Conservation (phyloP, 2,113 vertebrate species). For the Melanerpes formicivorus region DNA sequence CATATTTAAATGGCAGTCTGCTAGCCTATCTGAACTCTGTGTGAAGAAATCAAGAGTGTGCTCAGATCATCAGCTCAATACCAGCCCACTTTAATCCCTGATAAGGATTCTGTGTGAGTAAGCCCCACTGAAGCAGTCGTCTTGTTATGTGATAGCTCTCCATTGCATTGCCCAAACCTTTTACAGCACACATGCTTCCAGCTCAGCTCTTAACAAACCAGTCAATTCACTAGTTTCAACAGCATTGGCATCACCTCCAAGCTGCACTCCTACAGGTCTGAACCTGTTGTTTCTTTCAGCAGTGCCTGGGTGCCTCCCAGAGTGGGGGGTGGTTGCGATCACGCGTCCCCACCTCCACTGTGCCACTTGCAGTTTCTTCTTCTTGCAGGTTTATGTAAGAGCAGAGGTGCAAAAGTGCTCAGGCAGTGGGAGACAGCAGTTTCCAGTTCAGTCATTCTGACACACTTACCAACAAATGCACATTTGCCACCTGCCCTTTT, state of each 20-base stretch:
- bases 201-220: conserved; percentile 1
- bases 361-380: not conserved
- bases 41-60: not conserved
- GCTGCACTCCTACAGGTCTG: not conserved
- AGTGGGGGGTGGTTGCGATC: conserved; percentile 7
- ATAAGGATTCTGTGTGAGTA: not conserved
- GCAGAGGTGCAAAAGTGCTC: not conserved
- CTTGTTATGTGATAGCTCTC: not conserved
- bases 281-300: conserved; percentile 41
- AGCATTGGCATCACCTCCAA: not conserved
- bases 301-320: conserved; percentile 14
- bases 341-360: not conserved
- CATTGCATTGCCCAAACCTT: not conserved
- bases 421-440: not conserved
- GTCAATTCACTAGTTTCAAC: conserved; percentile 42
- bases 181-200: not conserved
- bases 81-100: not conserved
- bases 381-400: not conserved
- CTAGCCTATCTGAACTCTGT: not conserved
- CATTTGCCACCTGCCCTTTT: not conserved
- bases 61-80: not conserved
- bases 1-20: not conserved
- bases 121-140: not conserved
- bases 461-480: not conserved
- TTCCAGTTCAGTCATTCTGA: not conserved